Evolutionary conservation across 1,140 invertebrate genomes (phyloP), one percentile per base, ranked within the genome.

Genomic region (Cardiocondyla obscurior): DNA sequence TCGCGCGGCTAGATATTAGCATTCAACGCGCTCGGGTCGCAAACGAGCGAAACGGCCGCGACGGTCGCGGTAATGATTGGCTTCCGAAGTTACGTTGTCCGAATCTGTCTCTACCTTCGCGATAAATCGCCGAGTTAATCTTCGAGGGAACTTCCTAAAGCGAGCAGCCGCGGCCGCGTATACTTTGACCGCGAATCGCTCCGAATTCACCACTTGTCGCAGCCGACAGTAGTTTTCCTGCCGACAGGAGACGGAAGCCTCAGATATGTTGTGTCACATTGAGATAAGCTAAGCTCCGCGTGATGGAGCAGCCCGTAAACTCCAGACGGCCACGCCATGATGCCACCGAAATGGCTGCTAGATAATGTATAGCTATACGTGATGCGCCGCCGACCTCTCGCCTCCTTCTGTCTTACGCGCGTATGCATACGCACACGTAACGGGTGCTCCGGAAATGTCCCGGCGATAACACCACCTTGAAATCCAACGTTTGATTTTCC

Each of bases 241-340:
- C 49, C 73, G 84, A 60, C 65, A 84, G 51, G 86, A 91, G 88
- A 92, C 90, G 90, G 89, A 92, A 93, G 91, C 88, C 88, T 91
- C 90, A 92, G 92, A 93, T 94, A 93, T 89, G 92, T 93, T 92
- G 90, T 83, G 88, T 89, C 89, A 91, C 91, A 92, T 91, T 92
- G 88, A 93, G 93, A 93, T 94, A 94, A 94, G 93, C 92, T 92
- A 92, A 93, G 91, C 92, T 93, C 90, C 88, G 81, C 89, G 88
- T 90, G 92, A 93, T 92, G 91, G 90, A 93, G 90, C 92, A 88
- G 90, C 89, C 92, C 90, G 92, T 93, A 93, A 93, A 93, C 90
- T 93, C 88, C 74, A 87, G 58, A 51, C 77, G 87, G 86, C 83
- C 82, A 73, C 83, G 83, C 85, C 91, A 92, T 91, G 90, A 91